Evolutionary conservation across 1,140 invertebrate genomes (phyloP), one percentile per base, ranked within the genome.

Genomic region (Lepidurus packardi): DNA sequence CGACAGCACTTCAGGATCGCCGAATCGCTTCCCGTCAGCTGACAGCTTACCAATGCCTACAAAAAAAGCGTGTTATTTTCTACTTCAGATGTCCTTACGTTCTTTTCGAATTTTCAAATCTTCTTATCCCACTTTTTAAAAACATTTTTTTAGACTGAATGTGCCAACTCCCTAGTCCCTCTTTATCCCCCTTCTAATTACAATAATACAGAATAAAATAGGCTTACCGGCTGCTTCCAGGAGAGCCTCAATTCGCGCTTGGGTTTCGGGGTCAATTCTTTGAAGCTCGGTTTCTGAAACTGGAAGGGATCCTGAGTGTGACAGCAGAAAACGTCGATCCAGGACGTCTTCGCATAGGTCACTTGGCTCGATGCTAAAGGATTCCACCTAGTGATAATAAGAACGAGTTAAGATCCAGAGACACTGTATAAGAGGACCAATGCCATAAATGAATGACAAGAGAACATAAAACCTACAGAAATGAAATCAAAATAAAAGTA

Each of bases 191-290:
- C 34, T 3, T 34, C 34, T 34, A 34, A 34, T 34, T 2, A 34
- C 34, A 34, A 34, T 34, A 4, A 34, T 34, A 34, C 4, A 34
- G 34, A 34, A 34, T 1, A 34, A 34, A 34, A 3, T 2, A 34
- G 34, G 7, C 82, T 88, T 87, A 91, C 94, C 94, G 82, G 94
- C 94, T 82, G 93, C 94, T 88, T 96, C 93, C 74, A 96, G 87
- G 41, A 96, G 87, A 78, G 94, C 93, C 86, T 96, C 94, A 76
- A 96, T 88, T 77, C 93, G 88, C 13, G 93, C 93, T 85, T 95
- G 93, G 80, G 94, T 95, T 83, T 95, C 93, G 73, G 92, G 93
- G 86, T 96, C 94, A 79, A 96, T 93, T n/a, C 91, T 88, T 82
- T 91, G 87, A 47, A 77, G 79, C 81, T 79, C 81, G 80, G 77